These are phyloP conservation scores for Euwallacea fornicatus DNA, from an alignment of 1,140 invertebrate species.

Conservation along the genomic window DNA sequence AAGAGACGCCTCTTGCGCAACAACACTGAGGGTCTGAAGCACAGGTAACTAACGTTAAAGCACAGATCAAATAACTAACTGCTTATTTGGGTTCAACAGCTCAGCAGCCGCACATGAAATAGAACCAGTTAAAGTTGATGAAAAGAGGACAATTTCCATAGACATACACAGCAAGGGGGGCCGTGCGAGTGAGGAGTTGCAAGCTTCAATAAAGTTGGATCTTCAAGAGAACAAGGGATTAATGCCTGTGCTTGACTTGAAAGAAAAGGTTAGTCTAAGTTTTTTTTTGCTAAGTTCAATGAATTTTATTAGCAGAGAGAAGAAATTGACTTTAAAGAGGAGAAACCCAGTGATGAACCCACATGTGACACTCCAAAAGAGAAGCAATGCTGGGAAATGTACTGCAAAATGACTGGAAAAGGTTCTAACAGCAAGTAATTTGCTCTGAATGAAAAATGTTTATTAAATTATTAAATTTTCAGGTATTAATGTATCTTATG, in stretches of 20 bases:
- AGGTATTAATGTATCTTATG: slow-evolving; percentile 66
- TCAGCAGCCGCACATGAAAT: not conserved
- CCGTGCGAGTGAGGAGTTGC: not conserved
- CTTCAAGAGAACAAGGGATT: not conserved
- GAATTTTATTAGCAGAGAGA: no score
- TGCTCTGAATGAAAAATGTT: not conserved
- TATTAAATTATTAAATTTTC: not conserved
- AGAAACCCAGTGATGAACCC: no score
- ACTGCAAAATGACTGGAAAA: slow-evolving; percentile 68
- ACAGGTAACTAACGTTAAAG: not conserved
- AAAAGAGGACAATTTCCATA: slow-evolving; percentile 4
- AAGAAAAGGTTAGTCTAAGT: no score
- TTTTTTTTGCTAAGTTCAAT: no score
- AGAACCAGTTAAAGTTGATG: not conserved
- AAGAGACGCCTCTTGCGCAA: slow-evolving; percentile 45
- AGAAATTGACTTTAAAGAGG: no score
- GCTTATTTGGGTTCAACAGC: not conserved
- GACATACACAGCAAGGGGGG: slow-evolving; percentile 17
- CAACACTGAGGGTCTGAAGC: slow-evolving; percentile 35
- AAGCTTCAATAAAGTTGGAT: not conserved
- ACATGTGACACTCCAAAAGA: slow-evolving; percentile 47
- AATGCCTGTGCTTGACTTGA: no score
- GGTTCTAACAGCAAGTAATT: slow-evolving; percentile 40
- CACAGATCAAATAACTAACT: not conserved
- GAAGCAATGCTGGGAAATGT: slow-evolving; percentile 69